A percentile compares a stretch with the other conserved stretches of the same genome.
These are phyloP conservation scores for Gymnoscopelus braueri DNA, from an alignment of 2,797 vertebrate genomes.

Conservation along the genomic window DNA sequence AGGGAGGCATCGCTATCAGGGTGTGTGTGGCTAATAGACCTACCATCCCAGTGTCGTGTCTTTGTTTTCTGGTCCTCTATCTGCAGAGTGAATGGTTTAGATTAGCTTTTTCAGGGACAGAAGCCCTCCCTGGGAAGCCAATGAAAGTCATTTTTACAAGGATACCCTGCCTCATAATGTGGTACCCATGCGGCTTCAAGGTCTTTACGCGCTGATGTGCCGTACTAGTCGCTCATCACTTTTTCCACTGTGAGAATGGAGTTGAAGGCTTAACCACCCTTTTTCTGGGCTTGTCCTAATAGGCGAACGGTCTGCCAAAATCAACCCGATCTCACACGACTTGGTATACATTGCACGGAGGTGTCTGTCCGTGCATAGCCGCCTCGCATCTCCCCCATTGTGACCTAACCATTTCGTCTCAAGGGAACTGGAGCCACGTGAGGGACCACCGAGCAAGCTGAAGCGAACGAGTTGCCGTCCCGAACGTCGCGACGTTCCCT, in stretches of 20 bases:
- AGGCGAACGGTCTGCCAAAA: too few relatives aligned
- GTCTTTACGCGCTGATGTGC: background rate
- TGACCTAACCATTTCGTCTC: too few relatives aligned
- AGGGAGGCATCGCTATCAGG: conserved; percentile 4
- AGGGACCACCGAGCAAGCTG: too few relatives aligned
- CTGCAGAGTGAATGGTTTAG: background rate
- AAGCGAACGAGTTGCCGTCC: too few relatives aligned
- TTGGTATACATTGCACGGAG: too few relatives aligned
- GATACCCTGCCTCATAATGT: background rate
- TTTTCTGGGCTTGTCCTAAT: too few relatives aligned
- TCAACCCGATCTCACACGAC: too few relatives aligned
- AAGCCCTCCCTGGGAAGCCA: conserved; percentile 4
- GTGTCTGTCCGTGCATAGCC: too few relatives aligned
- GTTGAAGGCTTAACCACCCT: too few relatives aligned
- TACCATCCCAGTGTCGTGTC: conserved; percentile 5
- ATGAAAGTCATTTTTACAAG: conserved; percentile 22
- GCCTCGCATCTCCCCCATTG: too few relatives aligned
- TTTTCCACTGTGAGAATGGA: background rate
- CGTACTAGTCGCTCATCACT: background rate
- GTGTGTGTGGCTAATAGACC: conserved; percentile 12
- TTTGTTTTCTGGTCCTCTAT: conserved; percentile 11
- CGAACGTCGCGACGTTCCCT: too few relatives aligned
- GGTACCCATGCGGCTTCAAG: conserved; percentile 2
- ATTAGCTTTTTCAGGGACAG: background rate
- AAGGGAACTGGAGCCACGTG: too few relatives aligned